Conservation (phyloP, 1,140 invertebrate species). For the Galendromus occidentalis region DNA sequence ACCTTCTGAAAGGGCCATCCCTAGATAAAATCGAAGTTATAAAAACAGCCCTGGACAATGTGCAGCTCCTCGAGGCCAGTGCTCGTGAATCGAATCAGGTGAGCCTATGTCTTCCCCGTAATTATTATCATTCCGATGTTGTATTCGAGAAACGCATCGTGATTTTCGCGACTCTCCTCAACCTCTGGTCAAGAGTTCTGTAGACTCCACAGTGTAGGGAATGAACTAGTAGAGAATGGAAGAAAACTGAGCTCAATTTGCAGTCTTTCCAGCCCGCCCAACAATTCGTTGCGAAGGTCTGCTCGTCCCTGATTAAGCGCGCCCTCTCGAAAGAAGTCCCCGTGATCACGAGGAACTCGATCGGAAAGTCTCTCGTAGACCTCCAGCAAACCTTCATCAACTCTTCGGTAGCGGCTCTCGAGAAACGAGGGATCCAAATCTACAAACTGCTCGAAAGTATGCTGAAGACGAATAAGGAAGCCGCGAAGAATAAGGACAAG, state of each 20-base stretch:
- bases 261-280: background rate
- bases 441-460: slow-evolving; percentile 9
- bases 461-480: slow-evolving; percentile 4
- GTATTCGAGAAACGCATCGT: no score
- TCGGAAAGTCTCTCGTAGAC: background rate
- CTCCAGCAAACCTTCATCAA: slow-evolving; percentile 9
- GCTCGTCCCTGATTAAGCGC: background rate
- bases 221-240: no score
- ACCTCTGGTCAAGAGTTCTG: no score
- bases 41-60: background rate
- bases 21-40: background rate
- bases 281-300: background rate
- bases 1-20: background rate
- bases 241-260: no score
- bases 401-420: background rate
- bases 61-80: background rate
- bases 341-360: background rate
- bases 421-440: slow-evolving; percentile 3
- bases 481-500: background rate
- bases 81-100: background rate
- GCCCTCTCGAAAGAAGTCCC: background rate
- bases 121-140: no score
- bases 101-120: no score
- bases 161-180: no score
- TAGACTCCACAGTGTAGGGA: no score